A percentile compares a stretch with the other conserved stretches of the same genome.
Evolutionary conservation across 2,113 vertebrate species (phyloP).

Genomic region (Australoheros scitulus): DNA sequence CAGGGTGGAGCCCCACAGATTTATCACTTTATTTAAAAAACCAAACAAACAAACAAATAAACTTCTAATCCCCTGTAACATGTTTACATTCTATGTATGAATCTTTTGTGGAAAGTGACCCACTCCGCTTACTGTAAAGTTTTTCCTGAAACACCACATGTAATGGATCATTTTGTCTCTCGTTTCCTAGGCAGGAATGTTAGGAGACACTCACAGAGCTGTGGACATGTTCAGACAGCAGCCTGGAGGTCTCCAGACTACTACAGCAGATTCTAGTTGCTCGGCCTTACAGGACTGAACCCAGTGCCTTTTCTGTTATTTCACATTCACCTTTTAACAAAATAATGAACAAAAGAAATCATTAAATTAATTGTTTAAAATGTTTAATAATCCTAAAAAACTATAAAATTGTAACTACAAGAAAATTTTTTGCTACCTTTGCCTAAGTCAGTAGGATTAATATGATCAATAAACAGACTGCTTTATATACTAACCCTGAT

Average conservation of each 20-base stretch:
- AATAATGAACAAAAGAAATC: not conserved
- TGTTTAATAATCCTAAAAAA: not conserved
- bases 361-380: not conserved
- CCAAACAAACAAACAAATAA: not conserved
- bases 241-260: constrained; percentile 34
- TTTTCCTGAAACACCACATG: constrained; percentile 29
- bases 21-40: not conserved
- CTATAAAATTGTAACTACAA: not conserved
- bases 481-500: not conserved
- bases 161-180: constrained; percentile 49
- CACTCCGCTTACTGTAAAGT: not conserved
- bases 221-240: constrained; percentile 74
- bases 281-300: not conserved
- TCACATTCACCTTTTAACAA: not conserved
- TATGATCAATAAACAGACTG: not conserved
- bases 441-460: not conserved
- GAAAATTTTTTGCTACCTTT: not conserved
- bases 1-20: not conserved
- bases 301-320: not conserved
- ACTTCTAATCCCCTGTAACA: not conserved
- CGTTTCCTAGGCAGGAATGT: constrained; percentile 71
- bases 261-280: not conserved
- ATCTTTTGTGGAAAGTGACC: not conserved
- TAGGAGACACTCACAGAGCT: constrained; percentile 43
- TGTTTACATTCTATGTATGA: not conserved